A percentile compares a stretch with the other conserved stretches of the same genome.
Evolutionary conservation across 2,113 vertebrate species (phyloP).

Genomic region (Neodontobutis hainanensis): DNA sequence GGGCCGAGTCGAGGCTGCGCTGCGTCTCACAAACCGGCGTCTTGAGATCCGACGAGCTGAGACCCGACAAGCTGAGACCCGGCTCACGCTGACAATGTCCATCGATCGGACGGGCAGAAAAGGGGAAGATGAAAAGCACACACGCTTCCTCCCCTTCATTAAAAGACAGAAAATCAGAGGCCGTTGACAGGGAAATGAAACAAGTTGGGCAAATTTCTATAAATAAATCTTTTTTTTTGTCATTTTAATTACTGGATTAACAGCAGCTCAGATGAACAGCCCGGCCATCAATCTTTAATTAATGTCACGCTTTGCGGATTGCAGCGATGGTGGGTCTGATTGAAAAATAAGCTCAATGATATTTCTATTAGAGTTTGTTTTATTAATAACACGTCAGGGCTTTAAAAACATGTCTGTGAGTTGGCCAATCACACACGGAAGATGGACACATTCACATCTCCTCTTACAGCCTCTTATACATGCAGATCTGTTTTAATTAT

Average conservation of each 20-base stretch:
- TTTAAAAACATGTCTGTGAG: conserved; percentile 79
- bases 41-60: conserved; percentile 73
- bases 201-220: conserved; percentile 78
- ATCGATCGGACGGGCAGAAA: conserved; percentile 45
- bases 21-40: background rate
- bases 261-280: conserved; percentile 76
- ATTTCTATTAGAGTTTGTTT: conserved; percentile 86
- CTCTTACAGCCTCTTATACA: conserved; percentile 36
- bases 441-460: conserved; percentile 70
- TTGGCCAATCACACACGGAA: conserved; percentile 73
- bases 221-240: conserved; percentile 82
- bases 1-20: background rate
- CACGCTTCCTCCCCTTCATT: conserved; percentile 57
- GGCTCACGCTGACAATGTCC: conserved; percentile 42
- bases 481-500: conserved; percentile 54
- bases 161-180: conserved; percentile 64
- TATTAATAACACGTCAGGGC: conserved; percentile 83
- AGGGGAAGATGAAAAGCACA: conserved; percentile 35
- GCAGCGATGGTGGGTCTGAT: conserved; percentile 78
- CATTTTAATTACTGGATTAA: conserved; percentile 84
- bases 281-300: conserved; percentile 84
- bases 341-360: conserved; percentile 85
- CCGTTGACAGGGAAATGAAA: conserved; percentile 73
- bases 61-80: conserved; percentile 45
- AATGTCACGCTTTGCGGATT: conserved; percentile 82